phyloP scores from a whole-genome alignment of 37 sponge, comb jelly and placozoan genomes.

The Theonella swinhoei region DNA sequence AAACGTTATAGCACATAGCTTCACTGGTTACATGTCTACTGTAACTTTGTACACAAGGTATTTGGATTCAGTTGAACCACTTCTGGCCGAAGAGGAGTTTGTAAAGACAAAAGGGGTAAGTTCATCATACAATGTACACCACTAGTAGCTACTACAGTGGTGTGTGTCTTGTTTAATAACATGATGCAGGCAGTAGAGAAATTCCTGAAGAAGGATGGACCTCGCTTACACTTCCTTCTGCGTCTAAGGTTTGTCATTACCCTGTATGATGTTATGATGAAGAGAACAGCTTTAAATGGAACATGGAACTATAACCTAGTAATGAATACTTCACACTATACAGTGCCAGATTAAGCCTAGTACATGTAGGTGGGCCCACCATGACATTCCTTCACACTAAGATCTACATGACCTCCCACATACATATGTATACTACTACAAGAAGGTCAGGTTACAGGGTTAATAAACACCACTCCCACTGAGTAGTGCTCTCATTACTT shows the following conservation, averaged over 20 bases:
- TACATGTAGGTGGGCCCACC: no score
- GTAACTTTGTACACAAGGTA: constrained; percentile 45
- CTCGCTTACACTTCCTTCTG: constrained; percentile 47
- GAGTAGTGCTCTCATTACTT: no score
- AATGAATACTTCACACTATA: no score
- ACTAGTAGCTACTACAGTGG: not conserved
- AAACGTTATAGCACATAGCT: not conserved
- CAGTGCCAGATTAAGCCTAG: no score
- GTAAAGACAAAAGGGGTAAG: constrained; percentile 45
- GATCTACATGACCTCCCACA: no score
- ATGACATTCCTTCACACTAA: no score
- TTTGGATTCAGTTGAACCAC: constrained; percentile 62
- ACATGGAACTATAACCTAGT: no score
- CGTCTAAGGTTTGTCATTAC: constrained; percentile 43
- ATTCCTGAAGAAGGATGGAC: constrained; percentile 45
- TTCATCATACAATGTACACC: not conserved
- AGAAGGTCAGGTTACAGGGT: no score
- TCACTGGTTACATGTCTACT: not conserved
- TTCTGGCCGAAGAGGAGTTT: constrained; percentile 68
- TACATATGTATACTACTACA: no score
- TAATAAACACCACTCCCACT: no score
- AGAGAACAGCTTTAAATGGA: no score
- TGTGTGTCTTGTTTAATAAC: not conserved
- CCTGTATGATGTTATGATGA: no score
- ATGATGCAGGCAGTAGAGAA: constrained; percentile 47